Evolutionary conservation across 2,113 vertebrate genomes (phyloP).

Genomic region (Zosterops borbonicus): DNA sequence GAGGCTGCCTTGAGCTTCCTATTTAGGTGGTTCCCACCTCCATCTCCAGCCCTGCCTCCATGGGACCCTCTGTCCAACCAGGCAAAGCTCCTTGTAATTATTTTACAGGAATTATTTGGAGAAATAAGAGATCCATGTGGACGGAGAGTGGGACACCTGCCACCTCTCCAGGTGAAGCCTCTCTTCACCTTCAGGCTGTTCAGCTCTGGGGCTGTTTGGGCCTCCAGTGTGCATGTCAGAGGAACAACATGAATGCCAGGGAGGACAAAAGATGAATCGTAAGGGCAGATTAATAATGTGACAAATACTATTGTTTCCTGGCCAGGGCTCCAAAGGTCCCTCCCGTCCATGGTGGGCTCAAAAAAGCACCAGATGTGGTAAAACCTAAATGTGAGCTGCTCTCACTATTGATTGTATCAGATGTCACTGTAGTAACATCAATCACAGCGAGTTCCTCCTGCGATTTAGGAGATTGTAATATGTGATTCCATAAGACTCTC

Average conservation of each 20-base stretch:
- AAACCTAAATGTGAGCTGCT: neutral
- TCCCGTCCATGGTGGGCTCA: neutral
- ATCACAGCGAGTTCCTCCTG: neutral
- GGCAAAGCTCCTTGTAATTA: neutral
- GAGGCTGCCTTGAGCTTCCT: neutral
- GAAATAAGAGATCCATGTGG: neutral
- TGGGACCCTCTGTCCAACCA: neutral
- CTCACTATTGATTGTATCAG: neutral
- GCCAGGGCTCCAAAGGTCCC: neutral
- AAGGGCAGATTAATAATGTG: neutral
- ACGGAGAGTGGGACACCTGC: neutral
- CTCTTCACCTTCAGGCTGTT: neutral
- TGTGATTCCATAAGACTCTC: slow-evolving; percentile 52
- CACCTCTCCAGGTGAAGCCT: neutral
- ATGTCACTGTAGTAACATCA: neutral
- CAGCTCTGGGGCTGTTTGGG: neutral
- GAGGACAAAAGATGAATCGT: neutral
- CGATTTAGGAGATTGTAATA: slow-evolving; percentile 42
- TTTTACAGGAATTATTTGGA: neutral
- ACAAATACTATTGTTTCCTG: neutral
- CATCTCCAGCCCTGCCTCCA: neutral
- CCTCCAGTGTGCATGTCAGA: neutral
- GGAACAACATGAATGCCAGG: neutral
- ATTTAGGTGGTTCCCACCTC: no score
- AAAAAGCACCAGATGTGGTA: neutral